Percentiles rank a stretch among this genome's conserved stretches.
These are phyloP conservation scores for Kudoa iwatai DNA, from an alignment of 30 jellyfish, hydroid and myxozoan species.

Conservation along the genomic window DNA sequence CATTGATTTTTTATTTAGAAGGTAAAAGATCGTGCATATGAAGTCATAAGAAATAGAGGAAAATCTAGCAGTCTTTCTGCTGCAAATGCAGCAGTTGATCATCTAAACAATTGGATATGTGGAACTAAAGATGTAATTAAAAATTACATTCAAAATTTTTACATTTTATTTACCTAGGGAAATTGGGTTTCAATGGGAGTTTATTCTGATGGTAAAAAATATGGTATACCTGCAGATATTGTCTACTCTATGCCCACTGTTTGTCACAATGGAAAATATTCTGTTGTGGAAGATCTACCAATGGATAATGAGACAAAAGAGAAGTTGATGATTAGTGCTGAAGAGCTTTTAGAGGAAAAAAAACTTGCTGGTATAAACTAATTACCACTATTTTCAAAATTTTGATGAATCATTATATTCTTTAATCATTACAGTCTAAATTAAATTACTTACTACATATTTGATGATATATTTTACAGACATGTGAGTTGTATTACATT, in stretches of 20 bases:
- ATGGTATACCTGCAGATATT: not conserved
- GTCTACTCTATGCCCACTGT: not conserved
- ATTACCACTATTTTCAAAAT: too few species aligned
- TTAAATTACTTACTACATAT: too few species aligned
- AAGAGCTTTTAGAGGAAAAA: not conserved
- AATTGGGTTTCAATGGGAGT: constrained; percentile 1
- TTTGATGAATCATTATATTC: too few species aligned
- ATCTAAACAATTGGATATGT: not conserved
- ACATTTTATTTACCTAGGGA: too few species aligned
- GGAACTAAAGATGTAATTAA: not conserved
- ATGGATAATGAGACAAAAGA: not conserved
- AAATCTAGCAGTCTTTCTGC: not conserved
- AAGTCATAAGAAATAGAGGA: not conserved
- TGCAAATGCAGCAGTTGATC: not conserved
- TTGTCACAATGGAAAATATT: not conserved
- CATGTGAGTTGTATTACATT: too few species aligned
- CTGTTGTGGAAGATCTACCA: constrained; percentile 1
- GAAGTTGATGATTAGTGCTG: not conserved
- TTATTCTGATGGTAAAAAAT: not conserved
- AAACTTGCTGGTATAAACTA: too few species aligned
- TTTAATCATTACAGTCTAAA: too few species aligned
- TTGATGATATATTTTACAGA: too few species aligned
- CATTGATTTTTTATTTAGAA: too few species aligned
- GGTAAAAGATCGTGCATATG: not conserved
- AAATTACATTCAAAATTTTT: too few species aligned